Base-by-base conservation (phyloP, 2,888 invertebrate species). In the Ametastegia equiseti region DNA sequence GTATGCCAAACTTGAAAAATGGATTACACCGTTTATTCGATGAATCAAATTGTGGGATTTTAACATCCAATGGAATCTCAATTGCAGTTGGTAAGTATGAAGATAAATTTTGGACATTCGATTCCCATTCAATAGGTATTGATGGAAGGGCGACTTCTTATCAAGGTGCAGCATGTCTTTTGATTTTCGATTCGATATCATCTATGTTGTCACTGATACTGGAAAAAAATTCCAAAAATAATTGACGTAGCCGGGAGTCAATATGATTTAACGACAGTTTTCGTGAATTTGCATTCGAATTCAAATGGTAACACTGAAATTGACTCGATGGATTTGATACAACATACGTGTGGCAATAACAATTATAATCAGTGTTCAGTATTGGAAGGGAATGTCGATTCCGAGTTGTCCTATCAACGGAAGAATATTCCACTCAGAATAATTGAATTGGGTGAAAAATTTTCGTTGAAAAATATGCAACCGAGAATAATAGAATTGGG, bases 61-160 rank as follows among this genome's bases (percentile, higher is more conserved):
- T 63, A 30, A 63, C 30, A 13, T 63, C 30, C 33, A 63, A 63
- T 27, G 63, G 63, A 63, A 63, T 63, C 13, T 63, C 30, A 2
- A 27, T 63, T 13, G 23, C 30, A 13, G 33, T 63, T 3, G 63
- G 63, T 11, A 27, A 63, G 33, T 33, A 9, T 11, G 11, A 63
- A 7, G 63, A 13, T 13, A 19, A 63, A 63, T 63, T 63, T 63
- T 63, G 63, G 63, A 9, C 30, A 63, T 63, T 63, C 15, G 63
- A 63, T 63, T 63, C 63, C 30, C 63, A 63, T 63, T 63, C 63
- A 0, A 63, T 27, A 30, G 63, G 33, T 30, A 13, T 11, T 7
- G 33, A 63, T 30, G 63, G 63, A 11, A 63, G 6, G 30, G 33
- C 15, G 13, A 11, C 23, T 27, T 63, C 13, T 63, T n/a, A n/a